Evolutionary conservation across 2,888 invertebrate genomes (phyloP).

Genomic region (Siphlonurus alternatus): DNA sequence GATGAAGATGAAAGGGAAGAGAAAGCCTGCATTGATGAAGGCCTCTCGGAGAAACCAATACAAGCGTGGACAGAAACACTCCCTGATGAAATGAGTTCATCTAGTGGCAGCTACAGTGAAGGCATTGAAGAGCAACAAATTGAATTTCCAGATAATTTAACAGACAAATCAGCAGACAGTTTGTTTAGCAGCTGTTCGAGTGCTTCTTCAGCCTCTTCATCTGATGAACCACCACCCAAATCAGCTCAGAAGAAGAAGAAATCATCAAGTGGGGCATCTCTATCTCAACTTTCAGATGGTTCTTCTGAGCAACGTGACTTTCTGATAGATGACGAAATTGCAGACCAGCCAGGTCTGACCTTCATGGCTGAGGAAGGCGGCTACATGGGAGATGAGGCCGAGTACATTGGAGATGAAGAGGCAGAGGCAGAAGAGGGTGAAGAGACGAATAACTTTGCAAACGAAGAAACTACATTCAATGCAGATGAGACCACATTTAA

Average conservation of each 20-base stretch:
- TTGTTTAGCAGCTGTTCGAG: constrained; percentile 41
- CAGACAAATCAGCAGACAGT: constrained; percentile 40
- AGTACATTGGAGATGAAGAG: not conserved
- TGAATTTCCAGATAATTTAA: constrained; percentile 1
- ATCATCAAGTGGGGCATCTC: not conserved
- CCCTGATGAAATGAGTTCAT: not conserved
- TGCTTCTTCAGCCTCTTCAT: constrained; percentile 2
- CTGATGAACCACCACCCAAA: not conserved
- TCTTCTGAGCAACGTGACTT: constrained; percentile 56
- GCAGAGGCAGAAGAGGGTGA: not conserved
- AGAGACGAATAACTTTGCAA: no score
- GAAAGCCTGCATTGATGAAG: constrained; percentile 11
- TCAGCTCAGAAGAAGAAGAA: constrained; percentile 5
- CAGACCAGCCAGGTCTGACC: constrained; percentile 71
- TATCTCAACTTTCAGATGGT: constrained; percentile 7
- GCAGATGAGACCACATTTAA: not conserved
- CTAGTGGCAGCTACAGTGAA: constrained; percentile 1
- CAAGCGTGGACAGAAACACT: not conserved
- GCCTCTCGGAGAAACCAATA: constrained; percentile 15
- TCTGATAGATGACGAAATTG: constrained; percentile 77
- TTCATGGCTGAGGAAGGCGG: constrained; percentile 33
- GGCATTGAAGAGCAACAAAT: constrained; percentile 1
- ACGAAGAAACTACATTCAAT: not conserved
- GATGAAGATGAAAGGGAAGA: constrained; percentile 11
- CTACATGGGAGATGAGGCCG: not conserved